Evolutionary conservation across 2,113 vertebrate species (phyloP).

Genomic region (Nansenia antarctica): DNA sequence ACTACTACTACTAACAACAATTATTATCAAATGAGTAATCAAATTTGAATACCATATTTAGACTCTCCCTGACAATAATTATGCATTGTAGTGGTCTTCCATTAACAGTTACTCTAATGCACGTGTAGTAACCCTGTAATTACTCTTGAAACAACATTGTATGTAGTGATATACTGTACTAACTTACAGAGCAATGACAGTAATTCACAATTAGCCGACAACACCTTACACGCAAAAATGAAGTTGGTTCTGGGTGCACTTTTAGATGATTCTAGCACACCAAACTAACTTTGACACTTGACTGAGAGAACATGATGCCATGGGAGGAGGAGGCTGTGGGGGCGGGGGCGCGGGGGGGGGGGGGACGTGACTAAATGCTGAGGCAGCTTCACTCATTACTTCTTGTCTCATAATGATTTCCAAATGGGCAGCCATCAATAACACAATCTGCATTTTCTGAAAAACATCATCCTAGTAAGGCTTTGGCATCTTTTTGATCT

Average conservation of each 20-base stretch:
- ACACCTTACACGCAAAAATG: too few species aligned
- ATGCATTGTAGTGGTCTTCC: too few species aligned
- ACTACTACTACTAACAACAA: too few species aligned
- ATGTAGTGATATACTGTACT: too few species aligned
- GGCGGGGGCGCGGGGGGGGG: background rate
- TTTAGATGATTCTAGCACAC: background rate
- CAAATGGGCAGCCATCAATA: constrained; percentile 75
- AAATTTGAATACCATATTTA: too few species aligned
- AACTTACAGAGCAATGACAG: too few species aligned
- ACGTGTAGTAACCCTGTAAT: too few species aligned
- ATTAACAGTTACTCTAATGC: too few species aligned
- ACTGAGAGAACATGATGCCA: background rate
- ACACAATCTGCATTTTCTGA: constrained; percentile 74
- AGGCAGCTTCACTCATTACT: constrained; percentile 71
- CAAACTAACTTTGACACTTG: background rate
- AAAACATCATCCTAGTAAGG: constrained; percentile 66
- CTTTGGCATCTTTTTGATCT: constrained; percentile 76
- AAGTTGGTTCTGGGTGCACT: background rate
- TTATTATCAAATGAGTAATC: too few species aligned
- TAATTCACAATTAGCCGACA: too few species aligned
- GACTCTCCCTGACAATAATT: too few species aligned
- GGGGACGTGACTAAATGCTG: constrained; percentile 53
- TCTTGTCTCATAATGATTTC: constrained; percentile 72
- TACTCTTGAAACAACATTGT: too few species aligned
- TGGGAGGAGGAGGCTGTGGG: background rate